Base-by-base conservation (phyloP, 2,888 invertebrate species). In the Pimpla rufipes region DNA sequence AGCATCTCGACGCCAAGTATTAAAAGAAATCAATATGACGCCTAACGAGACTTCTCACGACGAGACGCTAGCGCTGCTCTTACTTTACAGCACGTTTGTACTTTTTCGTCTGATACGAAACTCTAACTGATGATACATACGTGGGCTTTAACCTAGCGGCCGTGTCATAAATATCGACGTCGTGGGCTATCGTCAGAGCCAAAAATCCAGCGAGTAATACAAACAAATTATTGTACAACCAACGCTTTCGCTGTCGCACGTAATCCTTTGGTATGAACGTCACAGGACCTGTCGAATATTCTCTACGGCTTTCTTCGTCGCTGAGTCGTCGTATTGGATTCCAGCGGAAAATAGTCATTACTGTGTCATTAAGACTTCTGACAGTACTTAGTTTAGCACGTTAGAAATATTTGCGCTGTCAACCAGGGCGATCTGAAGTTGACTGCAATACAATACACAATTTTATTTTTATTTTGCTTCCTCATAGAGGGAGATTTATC, bases 211-310 rank as follows among this genome's bases (percentile, higher is more conserved):
- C 76, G 40, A 85, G 68, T 37, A 85, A 40, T 40, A 85, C 45
- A 35, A 77, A 68, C 11, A 85, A 47, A 64, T 85, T 85, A 37
- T 70, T 70, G 68, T 85, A 77, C 62, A 85, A 64, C 18, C 62
- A 59, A 16, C 45, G 62, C 66, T 68, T 82, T 10, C 68, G 62
- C 29, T 85, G 76, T 13, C 79, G 67, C 13, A 68, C 76, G 50
- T 85, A 83, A 67, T 73, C 68, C 47, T 37, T 79, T 16, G 82
- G 79, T 11, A 85, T 35, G 21, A 83, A 83, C 4, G 47, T 76
- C 8, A 55, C 50, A 11, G 79, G 83, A 2, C 40, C 29, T 0
- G 11, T 50, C 4, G 77, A 47, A 8, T 55, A 70, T 64, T 74
- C 42, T 10, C 45, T 55, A 40, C n/a, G 45, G 6, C 52, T 64